phyloP scores from a whole-genome alignment of 2,113 vertebrate genomes.

The Heteronetta atricapilla region DNA sequence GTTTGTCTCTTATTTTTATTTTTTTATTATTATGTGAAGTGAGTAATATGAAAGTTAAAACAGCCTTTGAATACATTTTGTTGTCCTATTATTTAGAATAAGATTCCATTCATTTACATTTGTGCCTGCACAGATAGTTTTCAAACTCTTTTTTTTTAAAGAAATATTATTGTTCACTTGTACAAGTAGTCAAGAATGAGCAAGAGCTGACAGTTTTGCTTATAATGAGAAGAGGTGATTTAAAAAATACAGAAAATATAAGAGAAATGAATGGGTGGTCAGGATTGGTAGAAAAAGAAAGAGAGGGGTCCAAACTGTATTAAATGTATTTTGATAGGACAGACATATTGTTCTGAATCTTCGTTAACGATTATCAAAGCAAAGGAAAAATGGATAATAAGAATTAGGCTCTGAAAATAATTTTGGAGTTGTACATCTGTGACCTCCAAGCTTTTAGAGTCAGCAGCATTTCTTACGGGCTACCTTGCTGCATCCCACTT shows the following conservation, averaged over 20 bases:
- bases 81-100: background rate
- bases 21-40: background rate
- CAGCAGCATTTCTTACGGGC: background rate
- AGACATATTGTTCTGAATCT: background rate
- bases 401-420: background rate
- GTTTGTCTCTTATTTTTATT: slow-evolving; percentile 62
- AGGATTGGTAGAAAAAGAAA: background rate
- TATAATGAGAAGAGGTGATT: background rate
- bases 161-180: background rate
- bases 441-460: background rate
- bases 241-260: background rate
- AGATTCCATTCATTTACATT: background rate
- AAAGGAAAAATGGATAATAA: background rate
- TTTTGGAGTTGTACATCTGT: background rate
- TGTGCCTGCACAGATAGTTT: background rate
- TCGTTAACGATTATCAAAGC: background rate
- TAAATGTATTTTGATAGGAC: background rate
- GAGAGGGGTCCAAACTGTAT: background rate
- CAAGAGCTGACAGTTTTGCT: background rate
- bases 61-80: background rate
- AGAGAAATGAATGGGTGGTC: background rate
- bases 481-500: background rate
- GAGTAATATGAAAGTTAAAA: background rate
- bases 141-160: background rate
- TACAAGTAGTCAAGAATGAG: background rate